Evolutionary conservation across 2,113 vertebrate species (phyloP).

Genomic region (Hyaena hyaena): DNA sequence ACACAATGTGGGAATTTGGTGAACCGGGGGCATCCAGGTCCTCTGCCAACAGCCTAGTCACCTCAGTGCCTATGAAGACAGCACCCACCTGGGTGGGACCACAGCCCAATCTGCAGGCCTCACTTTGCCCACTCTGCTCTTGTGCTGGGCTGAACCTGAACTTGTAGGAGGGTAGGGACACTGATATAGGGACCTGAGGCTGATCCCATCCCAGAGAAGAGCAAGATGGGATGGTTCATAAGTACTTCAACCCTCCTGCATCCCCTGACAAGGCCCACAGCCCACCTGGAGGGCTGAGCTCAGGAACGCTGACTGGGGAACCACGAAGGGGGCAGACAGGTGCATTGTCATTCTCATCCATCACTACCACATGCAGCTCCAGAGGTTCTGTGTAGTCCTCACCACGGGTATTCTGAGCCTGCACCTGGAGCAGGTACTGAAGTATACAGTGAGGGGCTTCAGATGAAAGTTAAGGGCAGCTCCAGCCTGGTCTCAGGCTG

Average conservation of each 20-base stretch:
- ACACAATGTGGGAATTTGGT: constrained; percentile 69
- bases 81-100: neutral
- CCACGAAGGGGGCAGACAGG: constrained; percentile 50
- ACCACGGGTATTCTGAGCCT: constrained; percentile 56
- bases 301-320: constrained; percentile 60
- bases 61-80: constrained; percentile 66
- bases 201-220: neutral
- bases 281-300: constrained; percentile 77
- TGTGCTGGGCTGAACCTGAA: neutral
- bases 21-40: constrained; percentile 69
- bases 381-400: constrained; percentile 64
- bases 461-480: neutral
- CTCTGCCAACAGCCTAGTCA: constrained; percentile 58
- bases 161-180: neutral
- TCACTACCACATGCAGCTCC: constrained; percentile 70
- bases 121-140: neutral
- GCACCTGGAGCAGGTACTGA: constrained; percentile 70
- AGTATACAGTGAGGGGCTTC: neutral
- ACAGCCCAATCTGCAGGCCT: neutral
- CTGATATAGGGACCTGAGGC: neutral
- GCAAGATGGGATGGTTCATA: neutral
- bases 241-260: neutral
- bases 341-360: constrained; percentile 70
- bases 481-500: neutral
- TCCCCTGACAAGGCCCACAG: neutral